A percentile compares a stretch with the other conserved stretches of the same genome.
phyloP scores from a whole-genome alignment of 2,797 vertebrate genomes.

The Lates japonicus region DNA sequence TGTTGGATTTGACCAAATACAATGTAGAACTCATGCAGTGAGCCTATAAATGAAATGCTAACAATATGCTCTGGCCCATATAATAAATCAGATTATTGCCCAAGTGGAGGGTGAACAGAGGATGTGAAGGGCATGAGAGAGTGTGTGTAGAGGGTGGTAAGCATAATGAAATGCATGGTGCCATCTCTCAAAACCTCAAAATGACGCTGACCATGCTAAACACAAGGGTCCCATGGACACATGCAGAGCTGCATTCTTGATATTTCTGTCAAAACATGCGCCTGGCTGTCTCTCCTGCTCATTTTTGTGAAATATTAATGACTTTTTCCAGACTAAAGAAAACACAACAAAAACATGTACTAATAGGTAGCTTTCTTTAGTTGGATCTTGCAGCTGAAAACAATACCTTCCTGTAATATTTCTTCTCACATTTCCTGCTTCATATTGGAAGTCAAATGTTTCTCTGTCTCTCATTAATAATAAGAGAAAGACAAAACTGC shows the following conservation, averaged over 20 bases:
- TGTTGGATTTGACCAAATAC: slow-evolving; percentile 31
- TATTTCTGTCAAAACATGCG: slow-evolving; percentile 32
- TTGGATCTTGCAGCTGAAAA: slow-evolving; percentile 1
- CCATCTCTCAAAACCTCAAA: slow-evolving; percentile 47
- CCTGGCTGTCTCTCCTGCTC: neutral
- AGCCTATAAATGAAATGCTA: slow-evolving; percentile 48
- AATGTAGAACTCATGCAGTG: slow-evolving; percentile 8
- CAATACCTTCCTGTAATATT: neutral
- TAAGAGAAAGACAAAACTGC: neutral
- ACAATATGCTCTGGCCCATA: slow-evolving; percentile 35
- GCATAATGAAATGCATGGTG: slow-evolving; percentile 54
- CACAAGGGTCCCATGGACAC: slow-evolving; percentile 28
- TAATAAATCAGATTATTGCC: slow-evolving; percentile 62
- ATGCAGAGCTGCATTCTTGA: slow-evolving; percentile 19
- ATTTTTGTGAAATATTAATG: slow-evolving; percentile 10
- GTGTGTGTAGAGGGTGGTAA: slow-evolving; percentile 23
- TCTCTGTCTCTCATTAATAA: slow-evolving; percentile 5
- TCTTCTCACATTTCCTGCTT: neutral
- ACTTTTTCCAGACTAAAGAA: slow-evolving; percentile 14
- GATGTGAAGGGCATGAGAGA: slow-evolving; percentile 17
- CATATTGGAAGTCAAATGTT: neutral
- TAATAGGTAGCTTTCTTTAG: neutral
- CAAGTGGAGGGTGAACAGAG: slow-evolving; percentile 23
- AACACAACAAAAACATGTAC: neutral
- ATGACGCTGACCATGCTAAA: slow-evolving; percentile 51